Percentiles rank a stretch among this genome's conserved stretches.
phyloP scores from a whole-genome alignment of 2,888 invertebrate genomes.

The Sepioteuthis lessoniana region DNA sequence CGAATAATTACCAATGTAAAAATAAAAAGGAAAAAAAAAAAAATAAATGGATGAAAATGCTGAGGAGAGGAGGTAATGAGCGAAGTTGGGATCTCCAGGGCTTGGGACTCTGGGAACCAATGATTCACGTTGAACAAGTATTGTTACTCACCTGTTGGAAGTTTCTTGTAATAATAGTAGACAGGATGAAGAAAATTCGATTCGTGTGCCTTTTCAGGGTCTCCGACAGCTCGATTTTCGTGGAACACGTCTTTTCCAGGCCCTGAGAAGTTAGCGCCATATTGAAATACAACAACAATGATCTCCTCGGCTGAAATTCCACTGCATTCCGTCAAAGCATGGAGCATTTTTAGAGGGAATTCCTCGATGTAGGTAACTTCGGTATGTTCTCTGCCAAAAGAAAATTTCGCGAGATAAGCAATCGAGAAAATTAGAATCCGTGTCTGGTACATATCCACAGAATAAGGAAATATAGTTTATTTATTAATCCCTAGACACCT shows the following conservation, averaged over 20 bases:
- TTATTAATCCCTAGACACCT: too few species aligned
- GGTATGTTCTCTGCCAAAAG: conserved; percentile 59
- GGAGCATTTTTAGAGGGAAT: conserved; percentile 74
- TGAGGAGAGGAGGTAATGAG: too few species aligned
- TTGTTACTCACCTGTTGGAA: conserved; percentile 73
- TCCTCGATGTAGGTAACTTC: conserved; percentile 73
- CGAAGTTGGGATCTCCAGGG: too few species aligned
- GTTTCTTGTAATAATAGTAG: conserved; percentile 74
- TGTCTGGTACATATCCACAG: too few species aligned
- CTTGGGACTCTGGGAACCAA: too few species aligned
- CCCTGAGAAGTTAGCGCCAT: conserved; percentile 75
- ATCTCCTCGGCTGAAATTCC: conserved; percentile 68
- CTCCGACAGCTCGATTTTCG: conserved; percentile 73
- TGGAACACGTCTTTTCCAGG: conserved; percentile 75
- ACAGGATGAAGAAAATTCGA: conserved; percentile 77
- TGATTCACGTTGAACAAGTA: background rate
- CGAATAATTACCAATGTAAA: too few species aligned
- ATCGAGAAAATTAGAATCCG: too few species aligned
- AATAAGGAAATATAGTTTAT: too few species aligned
- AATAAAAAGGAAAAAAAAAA: too few species aligned
- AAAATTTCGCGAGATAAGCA: background rate
- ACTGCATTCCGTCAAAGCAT: conserved; percentile 67
- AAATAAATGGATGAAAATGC: too few species aligned
- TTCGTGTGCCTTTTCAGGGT: conserved; percentile 73
- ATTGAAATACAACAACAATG: conserved; percentile 74